Conservation (phyloP, 2,797 vertebrate genomes). For the Gastrophryne carolinensis region DNA sequence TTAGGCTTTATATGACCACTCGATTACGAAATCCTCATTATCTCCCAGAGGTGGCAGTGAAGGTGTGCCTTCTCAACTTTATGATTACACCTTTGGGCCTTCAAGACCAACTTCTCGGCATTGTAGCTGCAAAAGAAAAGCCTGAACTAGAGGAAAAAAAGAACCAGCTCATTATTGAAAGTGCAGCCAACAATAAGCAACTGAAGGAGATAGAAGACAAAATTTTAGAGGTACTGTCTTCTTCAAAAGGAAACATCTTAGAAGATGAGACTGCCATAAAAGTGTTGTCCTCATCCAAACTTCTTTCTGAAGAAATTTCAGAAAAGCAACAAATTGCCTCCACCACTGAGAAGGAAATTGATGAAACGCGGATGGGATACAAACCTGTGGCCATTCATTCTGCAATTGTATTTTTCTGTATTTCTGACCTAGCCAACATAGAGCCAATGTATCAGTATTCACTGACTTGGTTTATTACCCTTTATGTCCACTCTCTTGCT, state of each 20-base stretch:
- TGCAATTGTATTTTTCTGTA: slow-evolving; percentile 88
- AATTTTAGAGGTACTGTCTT: slow-evolving; percentile 86
- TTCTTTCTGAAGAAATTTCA: slow-evolving; percentile 85
- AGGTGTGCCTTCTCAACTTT: slow-evolving; percentile 93
- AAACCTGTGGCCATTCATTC: slow-evolving; percentile 87
- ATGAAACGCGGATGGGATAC: slow-evolving; percentile 86
- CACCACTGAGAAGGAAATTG: slow-evolving; percentile 84
- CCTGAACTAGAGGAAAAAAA: slow-evolving; percentile 92
- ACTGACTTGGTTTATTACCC: slow-evolving; percentile 86
- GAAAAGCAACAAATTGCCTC: slow-evolving; percentile 85
- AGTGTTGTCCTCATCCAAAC: slow-evolving; percentile 88
- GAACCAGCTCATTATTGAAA: slow-evolving; percentile 87
- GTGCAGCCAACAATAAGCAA: slow-evolving; percentile 85
- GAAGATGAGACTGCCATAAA: slow-evolving; percentile 89
- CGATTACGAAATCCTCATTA: slow-evolving; percentile 92
- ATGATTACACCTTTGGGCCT: slow-evolving; percentile 94
- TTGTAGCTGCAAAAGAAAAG: slow-evolving; percentile 90
- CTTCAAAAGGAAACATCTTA: slow-evolving; percentile 87
- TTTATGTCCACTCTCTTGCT: slow-evolving; percentile 82
- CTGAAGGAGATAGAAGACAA: slow-evolving; percentile 92
- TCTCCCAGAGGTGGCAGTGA: slow-evolving; percentile 88
- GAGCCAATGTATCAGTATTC: slow-evolving; percentile 97
- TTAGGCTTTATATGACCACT: slow-evolving; percentile 90
- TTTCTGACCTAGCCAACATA: slow-evolving; percentile 89
- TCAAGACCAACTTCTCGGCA: slow-evolving; percentile 90